Conservation (phyloP, 23 tunicate species). For the Clavelina lepadiformis region DNA sequence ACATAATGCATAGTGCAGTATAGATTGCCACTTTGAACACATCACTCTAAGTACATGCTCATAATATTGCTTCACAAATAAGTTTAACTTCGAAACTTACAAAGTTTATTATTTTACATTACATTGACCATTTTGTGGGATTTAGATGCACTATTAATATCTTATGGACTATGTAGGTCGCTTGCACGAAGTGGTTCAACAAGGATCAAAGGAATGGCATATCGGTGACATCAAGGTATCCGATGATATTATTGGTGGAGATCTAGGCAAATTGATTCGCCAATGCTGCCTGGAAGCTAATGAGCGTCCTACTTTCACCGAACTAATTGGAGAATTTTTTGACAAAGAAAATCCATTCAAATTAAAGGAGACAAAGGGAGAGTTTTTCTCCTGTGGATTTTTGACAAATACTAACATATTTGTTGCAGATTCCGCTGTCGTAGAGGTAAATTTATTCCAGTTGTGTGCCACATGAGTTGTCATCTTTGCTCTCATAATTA, state of each 20-base stretch:
- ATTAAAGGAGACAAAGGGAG: slow-evolving; percentile 59
- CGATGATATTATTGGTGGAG: slow-evolving; percentile 15
- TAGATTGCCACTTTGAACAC: too few relatives aligned
- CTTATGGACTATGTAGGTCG: too few relatives aligned
- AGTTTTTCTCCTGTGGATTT: slow-evolving; percentile 81
- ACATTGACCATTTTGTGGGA: too few relatives aligned
- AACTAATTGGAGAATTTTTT: slow-evolving; percentile 20
- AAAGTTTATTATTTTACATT: too few relatives aligned
- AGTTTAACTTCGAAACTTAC: too few relatives aligned
- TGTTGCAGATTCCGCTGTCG: slow-evolving; percentile 75
- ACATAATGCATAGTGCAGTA: too few relatives aligned
- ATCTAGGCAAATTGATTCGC: slow-evolving; percentile 11
- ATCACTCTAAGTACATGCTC: too few relatives aligned
- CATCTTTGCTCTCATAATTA: not conserved
- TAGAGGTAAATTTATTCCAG: slow-evolving; percentile 47
- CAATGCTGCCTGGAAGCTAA: slow-evolving; percentile 11
- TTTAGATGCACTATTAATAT: too few relatives aligned
- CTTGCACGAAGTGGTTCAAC: too few relatives aligned
- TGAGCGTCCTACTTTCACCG: slow-evolving; percentile 8
- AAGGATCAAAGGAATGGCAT: slow-evolving; percentile 6
- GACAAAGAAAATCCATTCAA: slow-evolving; percentile 58
- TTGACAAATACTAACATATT: slow-evolving; percentile 67
- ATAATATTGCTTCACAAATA: too few relatives aligned
- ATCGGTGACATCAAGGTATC: slow-evolving; percentile 24
- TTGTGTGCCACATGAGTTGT: too few relatives aligned